Percentiles rank a stretch among this genome's conserved stretches.
Conservation (phyloP, 2,888 invertebrate genomes). For the Salticus scenicus region DNA sequence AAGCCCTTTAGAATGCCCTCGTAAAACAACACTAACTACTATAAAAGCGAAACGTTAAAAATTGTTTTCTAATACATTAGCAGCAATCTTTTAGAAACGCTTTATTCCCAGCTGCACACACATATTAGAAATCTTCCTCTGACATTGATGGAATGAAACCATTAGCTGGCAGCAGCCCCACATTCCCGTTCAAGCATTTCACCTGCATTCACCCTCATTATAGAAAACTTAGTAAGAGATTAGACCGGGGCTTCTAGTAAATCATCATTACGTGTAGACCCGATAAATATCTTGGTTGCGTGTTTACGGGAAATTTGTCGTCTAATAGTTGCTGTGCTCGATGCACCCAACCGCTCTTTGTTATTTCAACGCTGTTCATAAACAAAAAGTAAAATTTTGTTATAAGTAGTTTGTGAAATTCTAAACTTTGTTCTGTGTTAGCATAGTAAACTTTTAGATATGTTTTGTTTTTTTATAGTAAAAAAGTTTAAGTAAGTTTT, state of each 20-base stretch:
- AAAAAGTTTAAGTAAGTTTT: too few species aligned
- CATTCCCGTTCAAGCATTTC: background rate
- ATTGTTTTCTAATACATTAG: background rate
- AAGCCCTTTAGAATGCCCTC: too few species aligned
- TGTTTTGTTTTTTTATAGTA: too few species aligned
- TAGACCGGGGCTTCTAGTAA: constrained; percentile 1
- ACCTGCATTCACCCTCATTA: constrained; percentile 6
- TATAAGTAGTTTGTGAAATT: background rate
- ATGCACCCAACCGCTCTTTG: background rate
- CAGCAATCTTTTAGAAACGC: background rate
- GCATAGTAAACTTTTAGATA: too few species aligned
- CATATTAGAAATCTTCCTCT: background rate
- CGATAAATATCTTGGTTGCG: constrained; percentile 3
- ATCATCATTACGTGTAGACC: constrained; percentile 9
- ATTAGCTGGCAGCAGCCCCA: background rate
- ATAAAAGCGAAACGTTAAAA: background rate
- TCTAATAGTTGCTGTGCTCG: background rate
- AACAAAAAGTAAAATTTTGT: background rate
- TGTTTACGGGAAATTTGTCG: background rate
- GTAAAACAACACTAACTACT: too few species aligned
- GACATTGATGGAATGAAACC: constrained; percentile 12
- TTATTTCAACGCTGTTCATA: background rate
- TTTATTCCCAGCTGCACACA: background rate
- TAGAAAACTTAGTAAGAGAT: constrained; percentile 9
- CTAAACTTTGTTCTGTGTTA: too few species aligned